phyloP scores from a whole-genome alignment of 2,888 invertebrate genomes.

The Aelia acuminata region DNA sequence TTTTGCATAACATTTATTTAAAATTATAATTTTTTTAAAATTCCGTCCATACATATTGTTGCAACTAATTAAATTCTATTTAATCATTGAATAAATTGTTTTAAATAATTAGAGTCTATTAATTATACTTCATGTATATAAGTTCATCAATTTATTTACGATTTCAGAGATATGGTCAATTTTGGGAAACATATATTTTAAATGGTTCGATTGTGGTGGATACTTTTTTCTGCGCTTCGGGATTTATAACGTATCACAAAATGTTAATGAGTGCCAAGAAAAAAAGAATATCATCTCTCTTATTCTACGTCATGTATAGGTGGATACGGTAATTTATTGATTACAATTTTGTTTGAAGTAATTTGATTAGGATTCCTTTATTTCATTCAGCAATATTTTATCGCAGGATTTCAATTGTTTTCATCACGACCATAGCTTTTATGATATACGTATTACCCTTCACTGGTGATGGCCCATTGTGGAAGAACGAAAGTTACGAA shows the following conservation, averaged over 20 bases:
- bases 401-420: slow-evolving; percentile 66
- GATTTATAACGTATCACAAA: slow-evolving; percentile 67
- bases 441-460: slow-evolving; percentile 66
- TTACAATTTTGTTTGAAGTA: not conserved
- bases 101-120: not conserved
- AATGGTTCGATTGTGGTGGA: slow-evolving; percentile 67
- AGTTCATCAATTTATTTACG: slow-evolving; percentile 3
- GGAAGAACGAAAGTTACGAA: slow-evolving; percentile 59
- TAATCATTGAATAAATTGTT: too few species aligned
- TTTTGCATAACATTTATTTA: too few species aligned
- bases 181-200: slow-evolving; percentile 56
- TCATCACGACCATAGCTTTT: slow-evolving; percentile 66
- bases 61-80: too few species aligned
- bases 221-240: slow-evolving; percentile 67
- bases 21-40: too few species aligned
- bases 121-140: not conserved
- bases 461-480: slow-evolving; percentile 63
- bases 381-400: not conserved
- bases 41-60: too few species aligned
- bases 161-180: slow-evolving; percentile 58
- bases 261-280: slow-evolving; percentile 66
- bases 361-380: not conserved
- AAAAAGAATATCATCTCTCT: slow-evolving; percentile 65
- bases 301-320: slow-evolving; percentile 66
- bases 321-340: slow-evolving; percentile 66